phyloP scores from a whole-genome alignment of 2,888 invertebrate genomes.

The Tortricodes alternella region DNA sequence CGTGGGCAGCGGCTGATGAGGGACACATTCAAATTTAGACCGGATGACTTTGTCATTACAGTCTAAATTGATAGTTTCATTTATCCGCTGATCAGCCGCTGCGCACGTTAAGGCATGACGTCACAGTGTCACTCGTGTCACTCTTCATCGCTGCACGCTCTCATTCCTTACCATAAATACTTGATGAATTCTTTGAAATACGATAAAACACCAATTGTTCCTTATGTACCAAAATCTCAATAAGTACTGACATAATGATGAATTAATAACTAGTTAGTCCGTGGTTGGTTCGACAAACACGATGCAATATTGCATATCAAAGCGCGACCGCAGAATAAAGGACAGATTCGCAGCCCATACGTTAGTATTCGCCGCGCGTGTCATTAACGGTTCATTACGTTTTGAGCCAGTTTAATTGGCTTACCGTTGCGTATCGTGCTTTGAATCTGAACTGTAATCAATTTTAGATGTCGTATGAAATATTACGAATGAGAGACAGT shows the following conservation, averaged over 20 bases:
- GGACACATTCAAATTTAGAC: no score
- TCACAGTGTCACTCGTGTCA: constrained; percentile 52
- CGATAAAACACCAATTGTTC: no score
- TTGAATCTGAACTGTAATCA: constrained; percentile 57
- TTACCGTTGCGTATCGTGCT: constrained; percentile 68
- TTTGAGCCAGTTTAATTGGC: constrained; percentile 70
- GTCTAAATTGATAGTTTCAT: no score
- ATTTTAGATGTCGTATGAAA: constrained; percentile 1
- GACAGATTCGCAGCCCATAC: constrained; percentile 36
- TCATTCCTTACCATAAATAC: constrained; percentile 39
- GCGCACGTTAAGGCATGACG: no score
- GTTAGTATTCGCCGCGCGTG: constrained; percentile 63
- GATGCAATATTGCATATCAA: no score
- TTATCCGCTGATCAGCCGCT: no score
- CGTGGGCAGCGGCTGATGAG: no score
- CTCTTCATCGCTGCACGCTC: constrained; percentile 54
- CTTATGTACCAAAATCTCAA: no score
- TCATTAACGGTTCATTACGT: constrained; percentile 77
- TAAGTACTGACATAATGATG: no score
- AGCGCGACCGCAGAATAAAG: not conserved
- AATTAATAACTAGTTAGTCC: no score
- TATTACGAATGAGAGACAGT: not conserved
- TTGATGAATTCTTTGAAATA: constrained; percentile 7
- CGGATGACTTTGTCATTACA: no score
- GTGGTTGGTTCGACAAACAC: no score